Evolutionary conservation across 2,888 invertebrate genomes (phyloP), one percentile per base, ranked within the genome.

Genomic region (Nebria brevicollis): DNA sequence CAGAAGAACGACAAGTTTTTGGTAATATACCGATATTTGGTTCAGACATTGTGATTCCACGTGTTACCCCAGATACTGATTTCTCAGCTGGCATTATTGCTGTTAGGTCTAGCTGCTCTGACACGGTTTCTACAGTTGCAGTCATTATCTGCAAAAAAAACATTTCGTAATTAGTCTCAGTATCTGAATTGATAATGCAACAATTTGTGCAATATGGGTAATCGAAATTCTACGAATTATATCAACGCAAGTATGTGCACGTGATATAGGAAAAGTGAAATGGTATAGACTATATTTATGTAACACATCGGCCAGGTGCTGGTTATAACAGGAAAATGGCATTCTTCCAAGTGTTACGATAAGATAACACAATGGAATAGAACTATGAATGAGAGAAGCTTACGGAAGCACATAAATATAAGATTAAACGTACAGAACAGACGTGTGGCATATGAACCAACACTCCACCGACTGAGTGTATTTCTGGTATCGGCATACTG

Each of bases 371-470:
- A 54, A 54, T 54, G 54, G 54, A 11, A 54, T 54, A 8, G 3
- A 13, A 7, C 54, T 54, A 54, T 54, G 54, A 54, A 54, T 54
- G 54, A 54, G 13, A 54, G 8, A 54, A 11, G 8, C 11, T 54
- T 54, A 11, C 13, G 54, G 54, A 34, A 70, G 26, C 25, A 70
- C 25, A 70, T 75, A 75, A 54, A 75, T 75, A 70, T 65, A 77
- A 81, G 4, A 64, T 66, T 42, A 77, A 72, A 81, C 89, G 89
- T 90, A 90, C 92, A 90, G 91, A 92, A 93, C 94, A 91, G 91
- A 96, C 96, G 92, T 96, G 96, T 84, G 96, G 96, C 96, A 97
- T 96, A 88, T 96, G 96, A 85, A 96, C 96, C 86, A 97, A 92
- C 83, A 96, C 96, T 79, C 96, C 96, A 84, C 96, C 95, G 82